phyloP scores from a whole-genome alignment of 2,888 invertebrate genomes.

The Rotaria magnacalcarata region DNA sequence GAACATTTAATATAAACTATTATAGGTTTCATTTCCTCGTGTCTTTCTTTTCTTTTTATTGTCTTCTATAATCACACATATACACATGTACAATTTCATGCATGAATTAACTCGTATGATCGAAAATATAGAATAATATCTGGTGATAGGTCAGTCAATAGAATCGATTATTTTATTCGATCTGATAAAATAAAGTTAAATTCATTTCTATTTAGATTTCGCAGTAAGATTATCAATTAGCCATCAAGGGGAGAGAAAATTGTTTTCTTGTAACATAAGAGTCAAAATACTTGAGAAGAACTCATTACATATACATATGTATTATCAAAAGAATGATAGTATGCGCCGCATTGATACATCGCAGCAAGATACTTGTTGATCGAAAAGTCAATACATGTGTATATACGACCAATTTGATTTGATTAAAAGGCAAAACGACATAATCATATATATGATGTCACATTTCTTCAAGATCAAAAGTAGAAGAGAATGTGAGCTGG shows the following conservation, averaged over 20 bases:
- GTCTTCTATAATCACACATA: not conserved
- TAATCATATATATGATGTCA: conserved; percentile 29
- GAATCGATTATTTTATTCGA: too few relatives aligned
- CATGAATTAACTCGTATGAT: not conserved
- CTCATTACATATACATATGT: conserved; percentile 1
- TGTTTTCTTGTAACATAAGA: not conserved
- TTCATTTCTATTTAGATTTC: not conserved
- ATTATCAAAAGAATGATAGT: conserved; percentile 22
- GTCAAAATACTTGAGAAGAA: not conserved
- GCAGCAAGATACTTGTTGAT: conserved; percentile 16
- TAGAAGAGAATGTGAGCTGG: conserved; percentile 9
- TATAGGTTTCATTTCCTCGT: not conserved
- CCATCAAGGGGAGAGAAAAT: not conserved
- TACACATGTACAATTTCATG: not conserved
- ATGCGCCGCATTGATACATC: not conserved
- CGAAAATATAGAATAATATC: not conserved
- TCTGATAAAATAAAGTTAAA: too few relatives aligned
- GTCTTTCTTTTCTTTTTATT: not conserved
- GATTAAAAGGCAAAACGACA: conserved; percentile 10
- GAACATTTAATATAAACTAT: not conserved
- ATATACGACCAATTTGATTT: not conserved
- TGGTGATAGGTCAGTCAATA: too few relatives aligned
- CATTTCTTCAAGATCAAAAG: not conserved
- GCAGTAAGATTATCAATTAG: not conserved
- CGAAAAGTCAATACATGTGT: not conserved